Percentiles rank a stretch among this genome's conserved stretches.
phyloP scores from a whole-genome alignment of 2,888 invertebrate genomes.

The Andrena camellia region DNA sequence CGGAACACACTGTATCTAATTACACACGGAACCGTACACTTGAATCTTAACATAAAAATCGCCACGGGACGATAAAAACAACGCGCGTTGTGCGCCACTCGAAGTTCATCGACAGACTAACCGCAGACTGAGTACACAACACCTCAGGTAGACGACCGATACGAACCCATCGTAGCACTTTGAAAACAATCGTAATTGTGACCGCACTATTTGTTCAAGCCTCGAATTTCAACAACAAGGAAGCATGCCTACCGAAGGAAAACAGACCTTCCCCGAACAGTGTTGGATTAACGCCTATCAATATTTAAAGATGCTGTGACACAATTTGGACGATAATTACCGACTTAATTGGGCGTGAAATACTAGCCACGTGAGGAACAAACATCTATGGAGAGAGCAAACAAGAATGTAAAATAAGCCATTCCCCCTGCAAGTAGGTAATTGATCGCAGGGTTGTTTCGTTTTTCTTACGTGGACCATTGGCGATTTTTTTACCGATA shows the following conservation, averaged over 20 bases:
- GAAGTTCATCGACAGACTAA: background rate
- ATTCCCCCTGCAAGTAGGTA: background rate
- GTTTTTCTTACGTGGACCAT: background rate
- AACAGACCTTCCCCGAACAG: background rate
- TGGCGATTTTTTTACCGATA: background rate
- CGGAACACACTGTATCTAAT: background rate
- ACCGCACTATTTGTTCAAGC: background rate
- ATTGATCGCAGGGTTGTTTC: slow-evolving; percentile 10
- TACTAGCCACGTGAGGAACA: slow-evolving; percentile 11
- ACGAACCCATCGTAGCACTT: background rate
- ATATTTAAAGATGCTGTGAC: background rate
- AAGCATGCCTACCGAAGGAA: background rate
- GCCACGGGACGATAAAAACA: background rate
- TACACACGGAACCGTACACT: background rate
- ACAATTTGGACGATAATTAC: slow-evolving; percentile 19
- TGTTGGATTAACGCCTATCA: too few species aligned
- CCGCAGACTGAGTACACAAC: background rate
- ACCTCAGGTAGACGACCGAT: background rate
- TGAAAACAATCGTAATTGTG: background rate
- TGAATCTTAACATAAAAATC: background rate
- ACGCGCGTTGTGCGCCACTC: background rate
- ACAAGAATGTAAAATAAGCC: slow-evolving; percentile 34
- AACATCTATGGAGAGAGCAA: slow-evolving; percentile 15
- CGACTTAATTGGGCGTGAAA: slow-evolving; percentile 42
- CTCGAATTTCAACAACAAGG: background rate